Evolutionary conservation across 2,888 invertebrate species (phyloP).

Genomic region (Horisme vitalbata): DNA sequence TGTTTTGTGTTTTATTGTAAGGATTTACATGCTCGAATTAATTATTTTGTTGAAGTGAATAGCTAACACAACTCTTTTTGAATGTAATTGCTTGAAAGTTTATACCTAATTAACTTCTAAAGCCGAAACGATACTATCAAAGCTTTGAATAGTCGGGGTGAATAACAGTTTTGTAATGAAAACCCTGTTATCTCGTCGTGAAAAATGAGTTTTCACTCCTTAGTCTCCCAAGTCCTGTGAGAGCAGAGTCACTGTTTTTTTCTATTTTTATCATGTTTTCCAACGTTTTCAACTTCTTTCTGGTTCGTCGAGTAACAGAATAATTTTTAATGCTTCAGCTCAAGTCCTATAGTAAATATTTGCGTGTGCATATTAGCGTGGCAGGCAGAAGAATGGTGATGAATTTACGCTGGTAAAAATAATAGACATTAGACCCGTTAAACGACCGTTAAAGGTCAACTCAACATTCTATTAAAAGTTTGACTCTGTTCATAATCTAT

Average conservation of each 20-base stretch:
- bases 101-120: slow-evolving; percentile 17
- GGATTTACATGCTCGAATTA: slow-evolving; percentile 9
- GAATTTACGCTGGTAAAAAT: too few species aligned
- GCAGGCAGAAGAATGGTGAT: too few species aligned
- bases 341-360: too few species aligned
- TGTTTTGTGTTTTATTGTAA: slow-evolving; percentile 6
- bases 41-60: slow-evolving; percentile 13
- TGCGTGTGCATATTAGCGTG: too few species aligned
- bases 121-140: slow-evolving; percentile 7
- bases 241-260: too few species aligned
- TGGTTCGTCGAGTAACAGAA: too few species aligned
- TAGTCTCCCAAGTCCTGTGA: too few species aligned
- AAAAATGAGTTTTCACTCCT: background rate
- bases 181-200: slow-evolving; percentile 1
- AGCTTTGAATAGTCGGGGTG: slow-evolving; percentile 8
- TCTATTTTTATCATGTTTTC: background rate
- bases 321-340: too few species aligned
- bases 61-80: slow-evolving; percentile 11
- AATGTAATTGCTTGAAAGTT: slow-evolving; percentile 17
- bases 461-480: slow-evolving; percentile 22
- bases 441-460: slow-evolving; percentile 11
- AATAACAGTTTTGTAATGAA: slow-evolving; percentile 3
- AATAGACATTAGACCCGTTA: slow-evolving; percentile 3
- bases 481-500: slow-evolving; percentile 24
- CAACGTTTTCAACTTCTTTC: too few species aligned